Percentiles rank a stretch among this genome's conserved stretches.
phyloP scores from a whole-genome alignment of 2,113 vertebrate genomes.

The Tonatia bakeri region DNA sequence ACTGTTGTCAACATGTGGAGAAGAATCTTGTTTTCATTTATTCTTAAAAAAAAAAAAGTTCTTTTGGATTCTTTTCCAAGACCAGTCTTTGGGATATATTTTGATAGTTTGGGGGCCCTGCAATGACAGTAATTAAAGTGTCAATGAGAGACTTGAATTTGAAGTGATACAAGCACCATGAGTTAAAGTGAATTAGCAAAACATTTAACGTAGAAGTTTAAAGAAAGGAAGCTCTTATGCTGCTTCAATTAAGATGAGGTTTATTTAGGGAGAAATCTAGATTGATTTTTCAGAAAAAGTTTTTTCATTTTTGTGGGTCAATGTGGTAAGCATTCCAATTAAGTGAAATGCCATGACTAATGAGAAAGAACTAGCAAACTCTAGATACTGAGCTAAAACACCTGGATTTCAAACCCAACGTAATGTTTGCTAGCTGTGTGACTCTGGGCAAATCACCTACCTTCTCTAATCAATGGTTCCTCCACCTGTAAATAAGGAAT shows the following conservation, averaged over 20 bases:
- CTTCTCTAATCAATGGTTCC: background rate
- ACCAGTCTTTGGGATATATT: slow-evolving; percentile 64
- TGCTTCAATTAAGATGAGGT: slow-evolving; percentile 39
- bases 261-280: slow-evolving; percentile 22
- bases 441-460: background rate
- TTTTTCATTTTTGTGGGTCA: background rate
- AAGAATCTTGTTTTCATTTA: slow-evolving; percentile 60
- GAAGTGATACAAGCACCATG: slow-evolving; percentile 39
- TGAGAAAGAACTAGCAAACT: background rate
- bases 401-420: background rate
- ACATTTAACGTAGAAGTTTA: slow-evolving; percentile 45
- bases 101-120: slow-evolving; percentile 58
- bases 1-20: slow-evolving; percentile 30
- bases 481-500: background rate
- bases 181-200: slow-evolving; percentile 58
- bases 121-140: slow-evolving; percentile 50
- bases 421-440: background rate
- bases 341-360: background rate
- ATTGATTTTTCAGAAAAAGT: background rate
- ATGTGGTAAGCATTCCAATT: background rate
- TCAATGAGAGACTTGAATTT: slow-evolving; percentile 15
- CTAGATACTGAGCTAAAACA: background rate
- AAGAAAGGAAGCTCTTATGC: slow-evolving; percentile 1
- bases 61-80: slow-evolving; percentile 58
- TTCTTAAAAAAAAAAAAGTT: slow-evolving; percentile 52